A percentile compares a stretch with the other conserved stretches of the same genome.
Conservation (phyloP, 2,113 vertebrate species). For the Thalassarche chlororhynchos region DNA sequence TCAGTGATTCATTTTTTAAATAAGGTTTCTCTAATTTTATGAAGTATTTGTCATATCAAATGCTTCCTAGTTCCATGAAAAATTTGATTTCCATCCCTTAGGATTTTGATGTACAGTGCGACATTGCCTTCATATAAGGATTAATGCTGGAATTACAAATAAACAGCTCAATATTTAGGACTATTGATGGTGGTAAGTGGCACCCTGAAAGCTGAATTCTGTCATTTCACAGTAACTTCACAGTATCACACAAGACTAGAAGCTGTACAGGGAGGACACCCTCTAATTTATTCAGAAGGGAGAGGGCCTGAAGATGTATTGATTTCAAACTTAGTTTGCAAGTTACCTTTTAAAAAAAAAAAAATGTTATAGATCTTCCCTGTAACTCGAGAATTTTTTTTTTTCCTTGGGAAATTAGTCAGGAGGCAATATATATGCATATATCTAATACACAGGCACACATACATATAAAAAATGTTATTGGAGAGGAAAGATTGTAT, state of each 20-base stretch:
- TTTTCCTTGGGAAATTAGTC: neutral
- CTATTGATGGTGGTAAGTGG: neutral
- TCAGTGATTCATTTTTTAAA: constrained; percentile 51
- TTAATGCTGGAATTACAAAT: constrained; percentile 43
- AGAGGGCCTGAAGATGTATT: neutral
- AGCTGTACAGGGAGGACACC: neutral
- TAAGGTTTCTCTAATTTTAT: constrained; percentile 30
- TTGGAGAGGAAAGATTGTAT: neutral
- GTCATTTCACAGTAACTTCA: neutral
- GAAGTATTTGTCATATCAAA: constrained; percentile 61
- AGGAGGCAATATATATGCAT: neutral
- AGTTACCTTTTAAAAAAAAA: neutral
- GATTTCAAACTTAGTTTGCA: neutral
- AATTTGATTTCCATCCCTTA: constrained; percentile 20
- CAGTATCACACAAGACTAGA: neutral
- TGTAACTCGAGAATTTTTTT: neutral
- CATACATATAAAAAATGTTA: neutral
- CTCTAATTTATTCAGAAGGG: neutral
- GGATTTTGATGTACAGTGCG: neutral
- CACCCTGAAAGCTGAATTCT: neutral
- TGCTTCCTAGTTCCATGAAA: constrained; percentile 28
- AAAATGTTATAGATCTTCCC: neutral
- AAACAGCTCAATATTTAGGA: neutral
- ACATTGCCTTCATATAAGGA: neutral
- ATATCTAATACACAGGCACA: neutral